These are phyloP conservation scores for Alauda arvensis DNA, from an alignment of 2,797 vertebrate genomes.

Conservation along the genomic window DNA sequence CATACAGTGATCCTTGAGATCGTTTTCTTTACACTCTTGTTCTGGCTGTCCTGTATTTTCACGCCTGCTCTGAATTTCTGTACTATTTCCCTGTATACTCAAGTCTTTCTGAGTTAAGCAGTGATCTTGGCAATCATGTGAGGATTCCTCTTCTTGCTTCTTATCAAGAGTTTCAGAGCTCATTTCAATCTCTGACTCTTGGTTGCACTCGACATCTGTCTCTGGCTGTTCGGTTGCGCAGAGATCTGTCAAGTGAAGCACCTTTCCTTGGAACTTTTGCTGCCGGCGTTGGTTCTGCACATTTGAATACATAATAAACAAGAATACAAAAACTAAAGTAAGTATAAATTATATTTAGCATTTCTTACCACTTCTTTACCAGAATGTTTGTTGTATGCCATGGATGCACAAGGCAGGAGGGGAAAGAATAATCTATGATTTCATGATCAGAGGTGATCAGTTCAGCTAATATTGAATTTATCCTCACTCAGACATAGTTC, in stretches of 20 bases:
- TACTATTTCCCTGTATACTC: slow-evolving; percentile 3
- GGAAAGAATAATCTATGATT: not conserved
- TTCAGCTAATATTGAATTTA: not conserved
- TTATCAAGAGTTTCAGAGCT: slow-evolving; percentile 16
- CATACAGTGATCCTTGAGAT: not conserved
- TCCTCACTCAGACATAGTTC: not conserved
- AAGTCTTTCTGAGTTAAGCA: slow-evolving; percentile 30
- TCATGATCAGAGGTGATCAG: not conserved
- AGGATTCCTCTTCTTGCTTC: slow-evolving; percentile 43
- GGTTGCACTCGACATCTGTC: not conserved
- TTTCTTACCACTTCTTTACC: not conserved
- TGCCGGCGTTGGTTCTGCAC: slow-evolving; percentile 86
- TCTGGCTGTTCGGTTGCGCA: slow-evolving; percentile 51
- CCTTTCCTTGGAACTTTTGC: slow-evolving; percentile 82
- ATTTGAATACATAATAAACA: not conserved
- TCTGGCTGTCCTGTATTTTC: slow-evolving; percentile 19
- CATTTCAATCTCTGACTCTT: slow-evolving; percentile 37
- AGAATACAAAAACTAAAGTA: not conserved
- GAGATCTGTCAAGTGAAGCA: slow-evolving; percentile 66
- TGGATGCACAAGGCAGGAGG: not conserved
- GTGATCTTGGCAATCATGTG: slow-evolving; percentile 18
- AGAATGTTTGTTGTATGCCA: not conserved
- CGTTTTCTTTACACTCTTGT: slow-evolving; percentile 1
- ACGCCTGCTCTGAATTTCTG: not conserved
- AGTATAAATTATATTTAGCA: not conserved